A percentile compares a stretch with the other conserved stretches of the same genome.
Evolutionary conservation across 2,797 vertebrate species (phyloP).

Genomic region (Rhynchotus rufescens): DNA sequence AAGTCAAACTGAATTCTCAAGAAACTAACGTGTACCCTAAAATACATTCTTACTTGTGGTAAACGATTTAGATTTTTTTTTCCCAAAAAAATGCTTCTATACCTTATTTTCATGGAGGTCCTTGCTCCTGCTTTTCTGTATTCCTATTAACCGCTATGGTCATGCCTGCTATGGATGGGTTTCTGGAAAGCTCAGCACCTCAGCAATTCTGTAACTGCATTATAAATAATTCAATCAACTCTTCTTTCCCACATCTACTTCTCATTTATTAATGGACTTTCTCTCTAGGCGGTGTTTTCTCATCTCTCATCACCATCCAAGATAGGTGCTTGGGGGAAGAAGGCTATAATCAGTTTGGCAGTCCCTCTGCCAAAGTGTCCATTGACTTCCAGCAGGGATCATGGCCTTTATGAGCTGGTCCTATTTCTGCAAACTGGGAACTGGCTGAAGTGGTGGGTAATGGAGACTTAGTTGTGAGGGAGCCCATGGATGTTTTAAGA

Average conservation of each 20-base stretch:
- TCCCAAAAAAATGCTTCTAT: neutral
- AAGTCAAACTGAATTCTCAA: neutral
- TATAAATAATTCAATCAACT: slow-evolving; percentile 60
- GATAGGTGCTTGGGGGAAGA: slow-evolving; percentile 25
- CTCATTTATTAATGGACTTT: slow-evolving; percentile 55
- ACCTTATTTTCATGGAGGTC: neutral
- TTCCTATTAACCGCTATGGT: neutral
- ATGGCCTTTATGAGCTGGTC: neutral
- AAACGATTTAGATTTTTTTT: neutral
- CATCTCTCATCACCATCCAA: slow-evolving; percentile 18
- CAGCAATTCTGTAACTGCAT: slow-evolving; percentile 43
- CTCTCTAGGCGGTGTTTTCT: slow-evolving; percentile 43
- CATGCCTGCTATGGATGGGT: neutral
- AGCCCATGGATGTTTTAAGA: neutral
- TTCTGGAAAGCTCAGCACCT: slow-evolving; percentile 51
- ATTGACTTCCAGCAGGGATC: slow-evolving; percentile 6
- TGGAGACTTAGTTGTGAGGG: neutral
- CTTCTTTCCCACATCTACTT: neutral
- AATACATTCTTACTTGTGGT: neutral
- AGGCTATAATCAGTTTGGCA: neutral
- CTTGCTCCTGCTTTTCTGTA: neutral
- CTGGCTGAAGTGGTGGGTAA: neutral
- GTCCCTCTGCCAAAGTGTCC: slow-evolving; percentile 43
- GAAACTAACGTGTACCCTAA: neutral
- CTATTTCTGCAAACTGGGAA: neutral